Base-by-base conservation (phyloP, 2,113 vertebrate genomes). In the Atractosteus spatula region DNA sequence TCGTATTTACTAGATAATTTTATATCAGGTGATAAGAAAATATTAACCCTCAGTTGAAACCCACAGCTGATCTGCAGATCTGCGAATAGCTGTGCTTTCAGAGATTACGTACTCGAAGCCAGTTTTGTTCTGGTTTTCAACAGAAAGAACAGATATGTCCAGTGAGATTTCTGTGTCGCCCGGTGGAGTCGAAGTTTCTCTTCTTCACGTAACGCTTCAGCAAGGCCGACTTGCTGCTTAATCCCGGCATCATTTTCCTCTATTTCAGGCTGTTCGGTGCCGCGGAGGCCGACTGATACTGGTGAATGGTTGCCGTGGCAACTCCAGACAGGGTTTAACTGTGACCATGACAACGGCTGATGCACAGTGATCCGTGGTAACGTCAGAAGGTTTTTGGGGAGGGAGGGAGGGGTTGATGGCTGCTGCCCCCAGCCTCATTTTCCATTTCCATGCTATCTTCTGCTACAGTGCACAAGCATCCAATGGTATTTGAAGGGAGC, bases 331-430 rank as follows among this genome's bases (percentile, higher is more conserved):
- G 87, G 82, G 79, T 89, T 89, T 80, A 74, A 76, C 41, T 6
- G 89, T 91, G 84, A 80, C 85, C 87, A 90, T 92, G 89, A 86
- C 87, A 86, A 92, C 88, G 44, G 61, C 68, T 89, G 88, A 92
- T 90, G 89, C 86, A 87, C 81, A 85, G 84, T 82, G 83, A 84
- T 82, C 82, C 81, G 83, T 75, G 80, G 81, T 44, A 77, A 82
- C 69, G 73, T 80, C 81, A 86, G 86, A 83, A 87, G 88, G 64
- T 43, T 62, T 85, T 89, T 88, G 88, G 85, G 83, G 84, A n/a
- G 12, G 47, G 57, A 59, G 67, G 44, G 10, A 57, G 54, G 63
- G 64, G 63, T 43, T 41, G 13, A 13, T 11, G 55, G 56, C 11
- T 14, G 8, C 13, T 13, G 41, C 14, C 63, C 43, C 17, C 12